Percentiles rank a stretch among this genome's conserved stretches.
Evolutionary conservation across 1,140 invertebrate genomes (phyloP).

Genomic region (Cherax destructor): DNA sequence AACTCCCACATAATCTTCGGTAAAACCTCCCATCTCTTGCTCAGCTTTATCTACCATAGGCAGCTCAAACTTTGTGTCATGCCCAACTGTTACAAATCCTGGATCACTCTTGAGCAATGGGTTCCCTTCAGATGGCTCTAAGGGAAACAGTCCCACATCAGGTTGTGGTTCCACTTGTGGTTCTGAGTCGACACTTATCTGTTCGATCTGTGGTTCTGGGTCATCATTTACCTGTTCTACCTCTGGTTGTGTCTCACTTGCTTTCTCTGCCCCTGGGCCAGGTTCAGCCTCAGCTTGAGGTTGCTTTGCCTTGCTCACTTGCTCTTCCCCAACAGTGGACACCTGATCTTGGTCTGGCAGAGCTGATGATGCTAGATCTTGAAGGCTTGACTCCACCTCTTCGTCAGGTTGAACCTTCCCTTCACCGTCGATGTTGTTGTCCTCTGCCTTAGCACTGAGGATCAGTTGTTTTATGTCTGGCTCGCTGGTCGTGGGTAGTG

Average conservation of each 20-base stretch:
- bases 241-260: neutral
- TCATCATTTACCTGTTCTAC: neutral
- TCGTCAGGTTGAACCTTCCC: neutral
- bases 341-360: neutral
- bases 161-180: neutral
- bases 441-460: neutral
- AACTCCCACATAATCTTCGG: neutral
- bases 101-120: too few relatives aligned
- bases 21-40: too few relatives aligned
- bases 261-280: neutral
- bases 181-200: neutral
- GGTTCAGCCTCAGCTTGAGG: neutral
- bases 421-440: neutral
- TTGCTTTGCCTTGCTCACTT: neutral
- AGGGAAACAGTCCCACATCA: neutral
- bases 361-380: neutral
- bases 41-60: too few relatives aligned
- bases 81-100: too few relatives aligned
- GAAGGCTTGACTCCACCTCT: neutral
- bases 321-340: neutral
- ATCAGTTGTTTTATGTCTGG: neutral
- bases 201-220: neutral
- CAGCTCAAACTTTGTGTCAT: too few relatives aligned
- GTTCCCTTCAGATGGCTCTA: neutral
- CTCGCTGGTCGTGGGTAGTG: neutral